Evolutionary conservation across 2,797 vertebrate genomes (phyloP).

Genomic region (Momotus momota): DNA sequence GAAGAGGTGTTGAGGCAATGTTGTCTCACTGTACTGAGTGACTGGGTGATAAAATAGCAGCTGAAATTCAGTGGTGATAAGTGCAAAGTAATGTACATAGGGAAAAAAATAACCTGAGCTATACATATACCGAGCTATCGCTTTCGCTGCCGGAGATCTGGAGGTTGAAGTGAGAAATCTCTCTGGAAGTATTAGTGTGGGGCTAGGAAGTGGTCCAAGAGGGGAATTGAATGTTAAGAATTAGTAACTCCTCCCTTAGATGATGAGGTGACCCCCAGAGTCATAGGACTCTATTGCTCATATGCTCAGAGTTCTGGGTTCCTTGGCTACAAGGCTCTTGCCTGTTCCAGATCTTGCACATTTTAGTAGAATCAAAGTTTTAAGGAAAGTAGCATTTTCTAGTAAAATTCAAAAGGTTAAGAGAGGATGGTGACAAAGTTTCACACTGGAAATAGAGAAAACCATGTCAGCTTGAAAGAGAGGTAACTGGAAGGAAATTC

Average conservation of each 20-base stretch:
- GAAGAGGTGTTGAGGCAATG: neutral
- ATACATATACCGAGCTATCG: neutral
- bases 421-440: neutral
- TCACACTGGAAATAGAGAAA: neutral
- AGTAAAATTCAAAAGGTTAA: neutral
- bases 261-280: neutral
- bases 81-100: neutral
- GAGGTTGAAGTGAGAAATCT: neutral
- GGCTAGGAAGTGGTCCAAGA: neutral
- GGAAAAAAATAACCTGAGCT: conserved; percentile 27
- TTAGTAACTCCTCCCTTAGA: neutral
- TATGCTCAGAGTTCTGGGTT: neutral
- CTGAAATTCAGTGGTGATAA: neutral
- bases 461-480: neutral
- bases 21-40: conserved; percentile 21
- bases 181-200: neutral
- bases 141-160: neutral
- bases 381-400: neutral
- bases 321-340: neutral
- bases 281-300: neutral
- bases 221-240: neutral
- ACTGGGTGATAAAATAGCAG: conserved; percentile 47
- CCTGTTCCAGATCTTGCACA: neutral
- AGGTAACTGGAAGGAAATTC: neutral
- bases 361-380: neutral